A percentile compares a stretch with the other conserved stretches of the same genome.
Evolutionary conservation across 2,113 vertebrate genomes (phyloP).

Genomic region (Emydocephalus ijimae): DNA sequence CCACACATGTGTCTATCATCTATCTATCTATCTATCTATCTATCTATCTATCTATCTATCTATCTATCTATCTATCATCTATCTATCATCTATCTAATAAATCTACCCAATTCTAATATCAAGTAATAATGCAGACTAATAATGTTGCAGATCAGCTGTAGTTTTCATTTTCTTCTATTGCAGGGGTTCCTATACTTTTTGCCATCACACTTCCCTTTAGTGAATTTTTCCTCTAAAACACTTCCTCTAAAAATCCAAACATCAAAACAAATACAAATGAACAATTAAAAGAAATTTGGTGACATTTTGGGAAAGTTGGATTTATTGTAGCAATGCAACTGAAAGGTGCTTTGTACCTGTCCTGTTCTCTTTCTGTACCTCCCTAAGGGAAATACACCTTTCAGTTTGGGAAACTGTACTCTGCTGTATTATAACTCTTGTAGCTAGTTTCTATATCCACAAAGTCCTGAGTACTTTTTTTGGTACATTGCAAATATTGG

Average conservation of each 20-base stretch:
- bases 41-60: too few relatives aligned
- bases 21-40: too few relatives aligned
- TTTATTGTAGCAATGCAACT: neutral
- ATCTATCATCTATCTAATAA: neutral
- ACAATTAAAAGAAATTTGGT: neutral
- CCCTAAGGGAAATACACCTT: neutral
- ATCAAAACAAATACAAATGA: neutral
- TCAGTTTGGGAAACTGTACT: neutral
- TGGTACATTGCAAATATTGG: too few relatives aligned
- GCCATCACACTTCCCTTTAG: neutral
- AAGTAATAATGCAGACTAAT: neutral
- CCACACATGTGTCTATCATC: too few relatives aligned
- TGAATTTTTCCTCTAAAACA: neutral
- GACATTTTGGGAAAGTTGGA: neutral
- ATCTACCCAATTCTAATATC: neutral
- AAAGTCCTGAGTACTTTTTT: neutral
- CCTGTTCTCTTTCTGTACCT: neutral
- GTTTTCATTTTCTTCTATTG: neutral
- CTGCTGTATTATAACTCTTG: neutral
- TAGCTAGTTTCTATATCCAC: neutral
- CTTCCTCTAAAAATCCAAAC: neutral
- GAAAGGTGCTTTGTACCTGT: neutral
- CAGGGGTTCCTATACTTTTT: neutral
- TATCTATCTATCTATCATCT: too few relatives aligned
- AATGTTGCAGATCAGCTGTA: neutral